Percentiles rank a stretch among this genome's conserved stretches.
phyloP scores from a whole-genome alignment of 2,888 invertebrate genomes.

The Pycnomerus fuliginosus region DNA sequence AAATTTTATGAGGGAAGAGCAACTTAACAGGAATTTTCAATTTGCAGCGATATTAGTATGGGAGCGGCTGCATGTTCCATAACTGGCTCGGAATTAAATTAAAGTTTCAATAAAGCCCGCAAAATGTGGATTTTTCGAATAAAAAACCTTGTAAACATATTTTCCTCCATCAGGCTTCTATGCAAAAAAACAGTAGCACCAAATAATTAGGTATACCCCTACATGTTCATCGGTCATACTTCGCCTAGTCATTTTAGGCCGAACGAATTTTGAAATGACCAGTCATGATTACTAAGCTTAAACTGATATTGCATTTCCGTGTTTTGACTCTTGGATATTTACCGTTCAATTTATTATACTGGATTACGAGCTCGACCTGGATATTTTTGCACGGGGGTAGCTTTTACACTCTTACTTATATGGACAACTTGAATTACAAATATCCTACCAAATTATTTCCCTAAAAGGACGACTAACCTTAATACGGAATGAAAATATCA shows the following conservation, averaged over 20 bases:
- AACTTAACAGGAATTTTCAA: slow-evolving; percentile 48
- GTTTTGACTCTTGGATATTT: neutral
- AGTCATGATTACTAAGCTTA: slow-evolving; percentile 30
- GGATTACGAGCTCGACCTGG: too few species aligned
- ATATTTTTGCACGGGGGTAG: too few species aligned
- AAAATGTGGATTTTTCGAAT: slow-evolving; percentile 3
- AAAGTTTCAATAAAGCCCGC: slow-evolving; percentile 28
- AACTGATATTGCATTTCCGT: slow-evolving; percentile 12
- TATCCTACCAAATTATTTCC: too few species aligned
- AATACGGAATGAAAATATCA: slow-evolving; percentile 18
- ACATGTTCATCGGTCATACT: slow-evolving; percentile 2
- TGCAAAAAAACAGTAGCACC: neutral
- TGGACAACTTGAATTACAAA: too few species aligned
- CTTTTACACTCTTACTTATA: too few species aligned
- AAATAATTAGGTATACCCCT: neutral
- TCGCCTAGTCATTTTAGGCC: slow-evolving; percentile 5
- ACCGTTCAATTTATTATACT: neutral
- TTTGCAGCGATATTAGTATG: slow-evolving; percentile 38
- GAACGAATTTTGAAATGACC: slow-evolving; percentile 8
- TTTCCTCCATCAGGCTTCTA: slow-evolving; percentile 2
- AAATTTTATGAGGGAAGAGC: slow-evolving; percentile 44
- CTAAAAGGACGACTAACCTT: too few species aligned
- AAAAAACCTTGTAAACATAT: slow-evolving; percentile 10
- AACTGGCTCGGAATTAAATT: slow-evolving; percentile 20
- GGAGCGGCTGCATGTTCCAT: slow-evolving; percentile 33